Percentiles rank a stretch among this genome's conserved stretches.
Conservation (phyloP, 2,113 vertebrate genomes). For the Apodemus speciosus region DNA sequence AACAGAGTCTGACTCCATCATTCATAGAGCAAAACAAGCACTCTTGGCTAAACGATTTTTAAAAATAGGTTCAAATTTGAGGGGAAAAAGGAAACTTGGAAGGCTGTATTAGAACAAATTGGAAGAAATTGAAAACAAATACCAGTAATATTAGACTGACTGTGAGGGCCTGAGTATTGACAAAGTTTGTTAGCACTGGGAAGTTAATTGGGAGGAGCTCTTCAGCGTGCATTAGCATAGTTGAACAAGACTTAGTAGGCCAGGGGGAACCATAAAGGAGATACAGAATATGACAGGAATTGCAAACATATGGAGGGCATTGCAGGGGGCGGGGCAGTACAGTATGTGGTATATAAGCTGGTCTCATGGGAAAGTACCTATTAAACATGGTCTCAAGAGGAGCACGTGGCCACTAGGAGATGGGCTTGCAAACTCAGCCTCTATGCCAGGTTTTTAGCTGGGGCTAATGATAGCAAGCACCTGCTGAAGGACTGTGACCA, state of each 20-base stretch:
- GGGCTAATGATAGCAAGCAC: background rate
- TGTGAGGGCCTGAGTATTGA: background rate
- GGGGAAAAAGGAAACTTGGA: background rate
- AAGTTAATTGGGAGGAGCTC: background rate
- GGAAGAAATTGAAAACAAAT: background rate
- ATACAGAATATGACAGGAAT: background rate
- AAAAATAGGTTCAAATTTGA: background rate
- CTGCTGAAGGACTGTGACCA: background rate
- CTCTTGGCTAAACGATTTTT: background rate
- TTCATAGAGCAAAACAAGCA: conserved; percentile 1
- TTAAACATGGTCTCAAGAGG: background rate
- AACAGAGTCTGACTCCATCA: background rate
- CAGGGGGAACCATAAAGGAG: background rate
- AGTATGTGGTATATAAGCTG: background rate
- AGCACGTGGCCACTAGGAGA: background rate
- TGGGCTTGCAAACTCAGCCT: background rate
- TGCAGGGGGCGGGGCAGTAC: background rate
- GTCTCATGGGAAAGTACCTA: background rate
- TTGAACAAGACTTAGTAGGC: background rate
- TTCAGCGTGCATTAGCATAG: background rate
- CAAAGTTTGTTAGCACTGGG: background rate
- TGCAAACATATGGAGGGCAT: background rate
- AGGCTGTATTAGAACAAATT: background rate
- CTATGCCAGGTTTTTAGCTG: background rate
- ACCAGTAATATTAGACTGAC: background rate